phyloP scores from a whole-genome alignment of 2,113 vertebrate genomes.

The Hydropotes inermis region DNA sequence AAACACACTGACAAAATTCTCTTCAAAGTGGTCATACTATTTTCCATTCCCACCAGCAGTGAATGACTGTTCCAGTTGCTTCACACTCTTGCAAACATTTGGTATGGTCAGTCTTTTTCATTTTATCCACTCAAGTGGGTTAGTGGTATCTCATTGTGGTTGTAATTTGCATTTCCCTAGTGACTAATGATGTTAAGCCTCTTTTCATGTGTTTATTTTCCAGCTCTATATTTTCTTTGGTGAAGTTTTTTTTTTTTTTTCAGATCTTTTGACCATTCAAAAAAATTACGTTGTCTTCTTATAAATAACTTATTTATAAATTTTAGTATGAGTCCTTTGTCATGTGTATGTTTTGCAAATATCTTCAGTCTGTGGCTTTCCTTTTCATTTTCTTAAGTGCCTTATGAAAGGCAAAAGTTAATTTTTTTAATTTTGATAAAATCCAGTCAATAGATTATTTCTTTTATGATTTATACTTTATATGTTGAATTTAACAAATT shows the following conservation, averaged over 20 bases:
- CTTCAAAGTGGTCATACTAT: background rate
- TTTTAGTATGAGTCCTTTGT: background rate
- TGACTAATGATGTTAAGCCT: background rate
- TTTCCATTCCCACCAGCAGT: background rate
- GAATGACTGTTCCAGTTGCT: background rate
- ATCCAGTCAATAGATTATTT: background rate
- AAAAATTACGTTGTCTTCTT: background rate
- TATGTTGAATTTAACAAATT: background rate
- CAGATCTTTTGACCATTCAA: background rate
- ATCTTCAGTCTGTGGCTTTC: background rate
- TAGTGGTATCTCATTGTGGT: background rate
- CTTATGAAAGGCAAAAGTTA: background rate
- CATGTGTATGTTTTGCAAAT: background rate
- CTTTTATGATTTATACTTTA: background rate
- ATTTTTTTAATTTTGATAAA: slow-evolving; percentile 1
- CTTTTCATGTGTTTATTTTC: background rate
- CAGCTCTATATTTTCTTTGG: background rate
- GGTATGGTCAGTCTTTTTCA: background rate
- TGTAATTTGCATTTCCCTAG: background rate
- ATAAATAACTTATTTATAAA: background rate
- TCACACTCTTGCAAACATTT: background rate
- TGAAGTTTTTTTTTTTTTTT: background rate
- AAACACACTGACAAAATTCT: background rate
- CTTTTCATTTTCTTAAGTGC: background rate
- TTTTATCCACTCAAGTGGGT: background rate